phyloP scores from a whole-genome alignment of 2,888 invertebrate species.

The Agrilus cyanescens region DNA sequence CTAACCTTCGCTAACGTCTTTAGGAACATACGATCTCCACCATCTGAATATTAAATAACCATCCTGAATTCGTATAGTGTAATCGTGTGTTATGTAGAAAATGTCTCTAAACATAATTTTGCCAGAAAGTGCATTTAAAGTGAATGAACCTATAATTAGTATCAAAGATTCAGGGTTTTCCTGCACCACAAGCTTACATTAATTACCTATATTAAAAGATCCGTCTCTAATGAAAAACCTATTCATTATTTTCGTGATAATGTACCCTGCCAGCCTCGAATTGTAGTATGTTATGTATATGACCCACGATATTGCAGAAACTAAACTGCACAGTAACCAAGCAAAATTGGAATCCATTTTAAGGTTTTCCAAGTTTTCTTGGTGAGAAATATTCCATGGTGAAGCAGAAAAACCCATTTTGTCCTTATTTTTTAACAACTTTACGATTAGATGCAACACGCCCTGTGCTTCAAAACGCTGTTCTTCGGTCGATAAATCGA shows the following conservation, averaged over 20 bases:
- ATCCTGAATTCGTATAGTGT: conserved; percentile 85
- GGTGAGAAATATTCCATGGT: conserved; percentile 20
- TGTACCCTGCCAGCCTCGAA: conserved; percentile 79
- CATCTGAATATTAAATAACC: conserved; percentile 96
- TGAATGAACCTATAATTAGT: conserved; percentile 70
- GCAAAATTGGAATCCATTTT: conserved; percentile 67
- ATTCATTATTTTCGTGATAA: conserved; percentile 81
- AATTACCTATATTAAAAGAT: conserved; percentile 77
- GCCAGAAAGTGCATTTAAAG: conserved; percentile 89
- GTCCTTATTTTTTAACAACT: no score
- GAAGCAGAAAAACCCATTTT: conserved; percentile 12
- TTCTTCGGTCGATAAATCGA: no score
- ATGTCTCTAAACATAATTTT: conserved; percentile 98
- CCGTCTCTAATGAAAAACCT: conserved; percentile 76
- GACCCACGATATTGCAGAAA: conserved; percentile 80
- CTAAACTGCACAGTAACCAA: conserved; percentile 67
- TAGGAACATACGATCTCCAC: conserved; percentile 94
- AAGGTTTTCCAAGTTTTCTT: conserved; percentile 46
- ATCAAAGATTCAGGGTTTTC: conserved; percentile 2
- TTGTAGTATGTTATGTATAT: conserved; percentile 93
- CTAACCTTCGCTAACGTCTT: conserved; percentile 87
- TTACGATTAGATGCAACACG: no score
- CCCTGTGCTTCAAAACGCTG: no score
- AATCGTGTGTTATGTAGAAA: conserved; percentile 88
- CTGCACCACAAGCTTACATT: background rate